Evolutionary conservation across 2,888 invertebrate species (phyloP), one percentile per base, ranked within the genome.

Genomic region (Drosophila peninsularis): DNA sequence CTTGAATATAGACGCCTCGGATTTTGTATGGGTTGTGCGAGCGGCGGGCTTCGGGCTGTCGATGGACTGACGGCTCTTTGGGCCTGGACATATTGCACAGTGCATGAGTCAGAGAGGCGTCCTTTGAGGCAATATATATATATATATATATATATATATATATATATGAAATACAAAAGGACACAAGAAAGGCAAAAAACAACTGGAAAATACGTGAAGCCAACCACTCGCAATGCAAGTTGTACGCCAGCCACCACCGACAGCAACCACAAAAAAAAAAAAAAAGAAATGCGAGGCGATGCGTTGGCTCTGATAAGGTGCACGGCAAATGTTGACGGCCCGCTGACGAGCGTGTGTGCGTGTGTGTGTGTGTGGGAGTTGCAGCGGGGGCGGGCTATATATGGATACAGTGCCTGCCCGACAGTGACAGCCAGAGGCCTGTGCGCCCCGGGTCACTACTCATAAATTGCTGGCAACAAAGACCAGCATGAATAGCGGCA

Each of bases 401-500:
- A 36, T 21, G 50, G 49, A 49, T 49, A 34, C 53, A 50, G 24
- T n/a, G 42, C 36, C 44, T 47, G 57, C 19, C 32, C 41, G 61
- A 5, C 44, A 41, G 50, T 62, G 58, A 58, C 74, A 63, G 57
- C 53, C 34, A 27, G 24, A 41, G 70, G 45, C 32, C 42, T 41
- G 42, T 21, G 65, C 62, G 62, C 41, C 62, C 41, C 37, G 68
- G 76, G 72, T 68, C 83, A 61, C 71, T 62, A 61, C 71, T 64
- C 75, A 80, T 83, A 83, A 83, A 82, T 83, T 82, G 77, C 69
- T 55, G 56, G 45, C 52, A 57, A 45, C 63, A 72, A 55, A 32
- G 62, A 21, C 17, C 44, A 53, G 47, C 81, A 78, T 87, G 88
- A 81, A 82, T 84, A 66, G 82, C 63, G 79, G 85, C 56, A 87